Evolutionary conservation across 2,797 vertebrate genomes (phyloP).

Genomic region (Selene dorsalis): DNA sequence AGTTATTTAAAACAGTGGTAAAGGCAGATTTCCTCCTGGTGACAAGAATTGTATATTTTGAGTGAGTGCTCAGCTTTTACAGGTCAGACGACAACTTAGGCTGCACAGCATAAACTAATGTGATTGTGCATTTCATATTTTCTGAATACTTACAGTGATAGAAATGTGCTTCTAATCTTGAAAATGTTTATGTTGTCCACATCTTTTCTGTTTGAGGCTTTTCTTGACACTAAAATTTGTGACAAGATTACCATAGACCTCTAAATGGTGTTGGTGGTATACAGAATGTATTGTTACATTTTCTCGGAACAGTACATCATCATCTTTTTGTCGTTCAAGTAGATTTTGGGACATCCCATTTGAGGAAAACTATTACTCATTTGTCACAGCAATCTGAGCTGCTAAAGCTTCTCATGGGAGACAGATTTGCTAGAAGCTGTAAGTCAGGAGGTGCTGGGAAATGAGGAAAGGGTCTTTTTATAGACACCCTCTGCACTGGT

Average conservation of each 20-base stretch:
- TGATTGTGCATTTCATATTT: not conserved
- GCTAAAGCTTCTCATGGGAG: slow-evolving; percentile 45
- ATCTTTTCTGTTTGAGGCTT: slow-evolving; percentile 9
- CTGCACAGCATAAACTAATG: not conserved
- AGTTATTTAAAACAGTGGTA: not conserved
- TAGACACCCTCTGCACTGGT: slow-evolving; percentile 38
- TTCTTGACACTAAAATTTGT: not conserved
- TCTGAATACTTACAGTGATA: not conserved
- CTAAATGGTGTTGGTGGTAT: not conserved
- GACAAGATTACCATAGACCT: not conserved
- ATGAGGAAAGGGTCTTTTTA: slow-evolving; percentile 62
- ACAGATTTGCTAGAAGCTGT: slow-evolving; percentile 68
- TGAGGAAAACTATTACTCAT: slow-evolving; percentile 40
- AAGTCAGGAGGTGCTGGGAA: slow-evolving; percentile 43
- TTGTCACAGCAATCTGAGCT: slow-evolving; percentile 62
- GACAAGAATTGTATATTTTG: slow-evolving; percentile 2
- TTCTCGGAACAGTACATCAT: not conserved
- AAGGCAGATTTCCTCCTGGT: not conserved
- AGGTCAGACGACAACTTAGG: not conserved
- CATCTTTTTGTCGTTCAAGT: slow-evolving; percentile 8
- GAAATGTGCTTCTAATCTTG: slow-evolving; percentile 8
- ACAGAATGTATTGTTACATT: not conserved
- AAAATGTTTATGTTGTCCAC: not conserved
- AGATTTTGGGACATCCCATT: slow-evolving; percentile 43
- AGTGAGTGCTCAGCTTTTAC: slow-evolving; percentile 3